Percentiles rank a stretch among this genome's conserved stretches.
phyloP scores from a whole-genome alignment of 2,888 invertebrate species.

The Pterostichus niger region DNA sequence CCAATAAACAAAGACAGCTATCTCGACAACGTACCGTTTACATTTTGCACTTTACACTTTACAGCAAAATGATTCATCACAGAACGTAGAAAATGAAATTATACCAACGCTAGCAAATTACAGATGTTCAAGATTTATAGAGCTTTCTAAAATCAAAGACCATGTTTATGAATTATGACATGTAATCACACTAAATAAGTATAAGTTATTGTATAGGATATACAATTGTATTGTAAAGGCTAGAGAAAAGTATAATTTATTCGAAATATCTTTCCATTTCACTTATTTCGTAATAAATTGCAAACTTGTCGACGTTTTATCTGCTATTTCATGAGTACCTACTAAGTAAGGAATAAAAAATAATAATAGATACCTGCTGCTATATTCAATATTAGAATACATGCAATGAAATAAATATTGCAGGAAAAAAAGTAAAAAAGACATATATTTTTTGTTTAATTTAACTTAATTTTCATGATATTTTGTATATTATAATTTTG shows the following conservation, averaged over 20 bases:
- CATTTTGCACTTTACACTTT: neutral
- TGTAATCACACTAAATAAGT: conserved; percentile 21
- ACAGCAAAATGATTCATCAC: neutral
- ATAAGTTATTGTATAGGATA: conserved; percentile 11
- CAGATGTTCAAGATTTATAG: conserved; percentile 31
- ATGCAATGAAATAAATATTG: too few relatives aligned
- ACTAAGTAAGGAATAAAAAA: too few relatives aligned
- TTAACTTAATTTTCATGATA: too few relatives aligned
- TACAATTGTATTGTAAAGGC: neutral
- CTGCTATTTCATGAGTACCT: neutral
- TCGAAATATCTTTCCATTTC: neutral
- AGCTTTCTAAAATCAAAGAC: conserved; percentile 24
- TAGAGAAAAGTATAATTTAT: too few relatives aligned
- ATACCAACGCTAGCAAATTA: conserved; percentile 11
- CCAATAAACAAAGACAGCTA: neutral
- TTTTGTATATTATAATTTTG: too few relatives aligned
- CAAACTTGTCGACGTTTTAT: neutral
- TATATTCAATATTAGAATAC: too few relatives aligned
- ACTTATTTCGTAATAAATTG: neutral
- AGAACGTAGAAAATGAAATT: conserved; percentile 12
- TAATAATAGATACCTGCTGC: too few relatives aligned
- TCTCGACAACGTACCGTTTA: neutral
- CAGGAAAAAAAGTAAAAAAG: too few relatives aligned
- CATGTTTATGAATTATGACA: conserved; percentile 16
- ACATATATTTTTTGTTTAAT: too few relatives aligned